Percentiles rank a stretch among this genome's conserved stretches.
These are phyloP conservation scores for Synanthedon tipuliformis DNA, from an alignment of 2,888 invertebrate species.

Conservation along the genomic window DNA sequence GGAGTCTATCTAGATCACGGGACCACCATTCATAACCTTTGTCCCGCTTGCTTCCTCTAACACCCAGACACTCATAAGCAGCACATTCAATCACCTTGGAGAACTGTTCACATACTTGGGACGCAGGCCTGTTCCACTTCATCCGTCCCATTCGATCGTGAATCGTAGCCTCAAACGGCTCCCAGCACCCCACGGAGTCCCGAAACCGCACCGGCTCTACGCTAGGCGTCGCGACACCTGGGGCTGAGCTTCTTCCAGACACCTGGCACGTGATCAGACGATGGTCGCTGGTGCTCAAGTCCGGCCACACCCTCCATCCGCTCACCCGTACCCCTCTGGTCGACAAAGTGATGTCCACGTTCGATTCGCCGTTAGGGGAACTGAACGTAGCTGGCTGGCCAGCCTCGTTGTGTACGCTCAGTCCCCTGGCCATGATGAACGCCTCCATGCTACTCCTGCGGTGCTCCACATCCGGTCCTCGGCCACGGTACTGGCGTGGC, in stretches of 20 bases:
- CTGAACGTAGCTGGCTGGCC: neutral
- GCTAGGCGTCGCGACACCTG: neutral
- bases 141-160: neutral
- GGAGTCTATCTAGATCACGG: neutral
- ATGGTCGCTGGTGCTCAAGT: slow-evolving; percentile 2
- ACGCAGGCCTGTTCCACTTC: neutral
- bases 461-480: neutral
- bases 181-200: slow-evolving; percentile 2
- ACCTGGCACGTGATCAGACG: slow-evolving; percentile 1
- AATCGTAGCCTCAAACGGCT: neutral
- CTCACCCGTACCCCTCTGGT: neutral
- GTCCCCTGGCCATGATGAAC: neutral
- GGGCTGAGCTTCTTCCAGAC: neutral
- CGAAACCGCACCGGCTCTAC: slow-evolving; percentile 1
- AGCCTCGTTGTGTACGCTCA: neutral
- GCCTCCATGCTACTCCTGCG: neutral
- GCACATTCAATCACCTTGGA: neutral
- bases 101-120: neutral
- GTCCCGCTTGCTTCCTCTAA: neutral
- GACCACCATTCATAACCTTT: neutral
- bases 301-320: neutral
- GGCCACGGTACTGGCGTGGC: neutral
- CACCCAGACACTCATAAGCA: neutral
- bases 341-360: neutral
- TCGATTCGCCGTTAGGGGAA: neutral